Percentiles rank a stretch among this genome's conserved stretches.
phyloP scores from a whole-genome alignment of 2,113 vertebrate genomes.

The Scortum barcoo region DNA sequence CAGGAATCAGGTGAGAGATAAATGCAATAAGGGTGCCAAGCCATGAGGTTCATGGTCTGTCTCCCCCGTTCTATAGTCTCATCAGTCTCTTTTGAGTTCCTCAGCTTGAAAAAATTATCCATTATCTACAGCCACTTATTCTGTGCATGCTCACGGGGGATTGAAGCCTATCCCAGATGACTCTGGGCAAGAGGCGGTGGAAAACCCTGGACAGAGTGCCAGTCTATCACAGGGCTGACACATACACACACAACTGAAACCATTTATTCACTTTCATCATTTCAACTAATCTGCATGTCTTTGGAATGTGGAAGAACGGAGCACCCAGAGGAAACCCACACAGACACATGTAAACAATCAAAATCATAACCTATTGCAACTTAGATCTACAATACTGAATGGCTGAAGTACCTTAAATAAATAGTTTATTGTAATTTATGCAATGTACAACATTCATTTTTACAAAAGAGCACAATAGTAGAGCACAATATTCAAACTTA shows the following conservation, averaged over 20 bases:
- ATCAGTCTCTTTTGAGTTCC: not conserved
- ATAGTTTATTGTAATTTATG: no score
- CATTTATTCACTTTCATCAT: not conserved
- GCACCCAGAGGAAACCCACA: not conserved
- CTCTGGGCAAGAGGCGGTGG: not conserved
- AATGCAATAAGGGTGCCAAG: not conserved
- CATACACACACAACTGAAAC: not conserved
- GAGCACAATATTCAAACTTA: no score
- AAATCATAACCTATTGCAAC: not conserved
- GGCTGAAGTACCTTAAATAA: not conserved
- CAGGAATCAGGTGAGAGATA: not conserved
- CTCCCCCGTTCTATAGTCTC: not conserved
- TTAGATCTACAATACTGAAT: not conserved
- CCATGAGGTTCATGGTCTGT: not conserved
- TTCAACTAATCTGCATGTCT: not conserved
- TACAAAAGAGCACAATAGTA: no score
- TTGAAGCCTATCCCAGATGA: not conserved
- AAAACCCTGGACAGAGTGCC: not conserved
- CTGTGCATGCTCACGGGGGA: not conserved
- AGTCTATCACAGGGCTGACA: not conserved
- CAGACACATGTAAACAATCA: not conserved
- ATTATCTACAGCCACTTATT: not conserved
- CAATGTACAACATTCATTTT: no score
- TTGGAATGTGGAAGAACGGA: not conserved
- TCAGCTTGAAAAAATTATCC: not conserved